phyloP scores from a whole-genome alignment of 2,113 vertebrate species.

The Sebastes schlegelii region DNA sequence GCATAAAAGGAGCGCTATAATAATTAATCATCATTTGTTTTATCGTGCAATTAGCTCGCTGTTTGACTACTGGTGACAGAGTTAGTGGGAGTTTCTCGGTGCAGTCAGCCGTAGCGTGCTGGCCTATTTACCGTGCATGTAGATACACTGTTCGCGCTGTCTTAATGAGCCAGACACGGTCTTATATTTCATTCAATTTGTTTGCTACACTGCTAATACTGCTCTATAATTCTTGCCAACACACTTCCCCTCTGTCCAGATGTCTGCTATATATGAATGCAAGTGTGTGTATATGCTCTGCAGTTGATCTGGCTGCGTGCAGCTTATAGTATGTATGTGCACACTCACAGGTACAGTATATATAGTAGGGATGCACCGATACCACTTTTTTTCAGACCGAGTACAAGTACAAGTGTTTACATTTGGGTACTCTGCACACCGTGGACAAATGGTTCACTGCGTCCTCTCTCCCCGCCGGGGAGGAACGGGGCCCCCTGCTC shows the following conservation, averaged over 20 bases:
- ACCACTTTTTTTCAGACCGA: too few species aligned
- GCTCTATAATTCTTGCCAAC: not conserved
- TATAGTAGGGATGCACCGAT: too few species aligned
- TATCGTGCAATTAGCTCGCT: slow-evolving; percentile 31
- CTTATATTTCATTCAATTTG: not conserved
- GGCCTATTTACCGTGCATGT: not conserved
- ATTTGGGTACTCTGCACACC: too few species aligned
- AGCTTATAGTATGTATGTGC: not conserved
- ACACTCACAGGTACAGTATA: slow-evolving; percentile 7
- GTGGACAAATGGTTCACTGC: too few species aligned
- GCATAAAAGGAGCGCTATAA: slow-evolving; percentile 11
- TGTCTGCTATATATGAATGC: slow-evolving; percentile 12
- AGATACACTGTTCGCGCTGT: not conserved
- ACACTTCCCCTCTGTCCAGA: slow-evolving; percentile 9
- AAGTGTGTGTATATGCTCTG: not conserved
- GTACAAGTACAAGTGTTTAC: too few species aligned
- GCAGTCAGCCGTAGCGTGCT: not conserved
- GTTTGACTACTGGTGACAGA: slow-evolving; percentile 16
- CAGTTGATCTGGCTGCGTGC: not conserved
- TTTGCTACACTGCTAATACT: slow-evolving; percentile 1
- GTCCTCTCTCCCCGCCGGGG: too few species aligned
- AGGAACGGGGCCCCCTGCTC: too few species aligned
- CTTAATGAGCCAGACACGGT: slow-evolving; percentile 10
- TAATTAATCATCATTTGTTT: slow-evolving; percentile 40
- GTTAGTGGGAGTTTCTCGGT: slow-evolving; percentile 11